Evolutionary conservation across 2,888 invertebrate species (phyloP).

Genomic region (Omphaloscelis lunosa): DNA sequence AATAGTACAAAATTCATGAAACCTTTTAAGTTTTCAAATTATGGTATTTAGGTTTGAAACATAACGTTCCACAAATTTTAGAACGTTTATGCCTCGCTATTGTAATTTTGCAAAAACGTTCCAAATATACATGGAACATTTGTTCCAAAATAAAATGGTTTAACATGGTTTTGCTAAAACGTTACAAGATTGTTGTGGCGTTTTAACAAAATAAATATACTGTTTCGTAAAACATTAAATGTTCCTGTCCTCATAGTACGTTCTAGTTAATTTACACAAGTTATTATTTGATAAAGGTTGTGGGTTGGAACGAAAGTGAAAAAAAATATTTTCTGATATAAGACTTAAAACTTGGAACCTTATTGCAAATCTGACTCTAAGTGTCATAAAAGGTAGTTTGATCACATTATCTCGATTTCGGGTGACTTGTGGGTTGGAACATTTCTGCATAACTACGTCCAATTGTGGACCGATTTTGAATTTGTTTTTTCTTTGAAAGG

Average conservation of each 20-base stretch:
- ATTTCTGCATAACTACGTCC: not conserved
- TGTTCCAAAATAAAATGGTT: slow-evolving; percentile 31
- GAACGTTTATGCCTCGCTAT: slow-evolving; percentile 12
- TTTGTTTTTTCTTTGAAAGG: too few species aligned
- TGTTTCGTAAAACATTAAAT: too few species aligned
- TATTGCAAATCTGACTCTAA: slow-evolving; percentile 15
- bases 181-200: too few species aligned
- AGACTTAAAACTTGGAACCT: slow-evolving; percentile 30
- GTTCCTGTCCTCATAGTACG: too few species aligned
- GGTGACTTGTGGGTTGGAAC: slow-evolving; percentile 15
- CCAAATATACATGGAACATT: slow-evolving; percentile 31
- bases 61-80: slow-evolving; percentile 33
- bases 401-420: slow-evolving; percentile 21
- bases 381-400: slow-evolving; percentile 22
- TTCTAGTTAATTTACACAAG: too few species aligned
- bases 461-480: too few species aligned
- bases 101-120: slow-evolving; percentile 28
- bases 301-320: slow-evolving; percentile 25
- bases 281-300: too few species aligned
- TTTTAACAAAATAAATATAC: too few species aligned
- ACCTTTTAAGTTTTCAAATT: slow-evolving; percentile 36
- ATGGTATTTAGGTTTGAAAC: slow-evolving; percentile 32
- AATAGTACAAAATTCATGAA: slow-evolving; percentile 35
- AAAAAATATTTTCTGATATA: slow-evolving; percentile 19
- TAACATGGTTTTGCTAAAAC: too few species aligned